phyloP scores from a whole-genome alignment of 2,888 invertebrate genomes.

The Rhorus exstirpatorius region DNA sequence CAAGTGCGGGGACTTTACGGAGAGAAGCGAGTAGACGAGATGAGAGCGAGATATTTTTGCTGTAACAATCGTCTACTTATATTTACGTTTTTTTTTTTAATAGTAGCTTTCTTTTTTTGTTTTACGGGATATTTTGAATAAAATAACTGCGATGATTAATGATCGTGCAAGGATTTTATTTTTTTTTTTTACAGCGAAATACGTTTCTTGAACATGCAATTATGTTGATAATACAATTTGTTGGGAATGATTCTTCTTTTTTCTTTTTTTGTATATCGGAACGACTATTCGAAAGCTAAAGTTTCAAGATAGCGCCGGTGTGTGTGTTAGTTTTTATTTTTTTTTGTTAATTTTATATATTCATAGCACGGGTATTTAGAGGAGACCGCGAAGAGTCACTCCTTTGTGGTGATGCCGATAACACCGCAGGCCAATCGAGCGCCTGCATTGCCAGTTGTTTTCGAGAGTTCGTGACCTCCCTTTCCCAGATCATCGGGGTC shows the following conservation, averaged over 20 bases:
- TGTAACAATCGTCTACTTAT: too few relatives aligned
- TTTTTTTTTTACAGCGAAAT: constrained; percentile 14
- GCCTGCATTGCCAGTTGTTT: constrained; percentile 98
- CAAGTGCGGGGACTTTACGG: too few relatives aligned
- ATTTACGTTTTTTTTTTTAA: too few relatives aligned
- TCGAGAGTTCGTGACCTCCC: constrained; percentile 96
- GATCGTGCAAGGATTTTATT: too few relatives aligned
- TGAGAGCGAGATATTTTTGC: too few relatives aligned
- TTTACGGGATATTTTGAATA: too few relatives aligned
- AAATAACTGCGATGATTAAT: too few relatives aligned
- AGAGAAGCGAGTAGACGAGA: too few relatives aligned
- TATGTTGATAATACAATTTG: constrained; percentile 72
- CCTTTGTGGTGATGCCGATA: constrained; percentile 90
- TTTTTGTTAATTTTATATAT: constrained; percentile 36
- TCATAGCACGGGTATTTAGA: constrained; percentile 49
- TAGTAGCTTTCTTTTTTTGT: too few relatives aligned
- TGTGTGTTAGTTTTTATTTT: constrained; percentile 42
- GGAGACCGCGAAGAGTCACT: constrained; percentile 76
- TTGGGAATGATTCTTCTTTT: constrained; percentile 71
- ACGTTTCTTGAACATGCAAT: constrained; percentile 55
- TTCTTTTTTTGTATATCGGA: constrained; percentile 35
- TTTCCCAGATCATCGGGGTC: constrained; percentile 97
- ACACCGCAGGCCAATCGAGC: constrained; percentile 96
- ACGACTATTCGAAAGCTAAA: constrained; percentile 67
- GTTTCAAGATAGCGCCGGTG: constrained; percentile 56